phyloP scores from a whole-genome alignment of 2,797 vertebrate species.

The Lagocephalus sceleratus region DNA sequence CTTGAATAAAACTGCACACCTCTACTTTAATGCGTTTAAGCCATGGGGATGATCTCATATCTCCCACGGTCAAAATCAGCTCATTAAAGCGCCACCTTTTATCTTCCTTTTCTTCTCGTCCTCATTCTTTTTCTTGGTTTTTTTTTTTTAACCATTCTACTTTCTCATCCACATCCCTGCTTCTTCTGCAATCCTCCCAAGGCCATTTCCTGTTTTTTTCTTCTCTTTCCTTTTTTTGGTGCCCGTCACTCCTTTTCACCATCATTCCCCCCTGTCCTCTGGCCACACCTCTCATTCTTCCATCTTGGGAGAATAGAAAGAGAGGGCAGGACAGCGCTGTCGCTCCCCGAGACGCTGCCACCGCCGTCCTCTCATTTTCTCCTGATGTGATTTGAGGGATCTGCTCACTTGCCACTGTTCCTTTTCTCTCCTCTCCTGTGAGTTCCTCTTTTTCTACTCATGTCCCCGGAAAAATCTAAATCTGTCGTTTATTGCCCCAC shows the following conservation, averaged over 20 bases:
- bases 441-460: conserved; percentile 4
- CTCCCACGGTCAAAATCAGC: not conserved
- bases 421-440: conserved; percentile 4
- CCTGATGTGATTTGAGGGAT: conserved; percentile 30
- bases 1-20: not conserved
- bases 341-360: conserved; percentile 16
- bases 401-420: conserved; percentile 5
- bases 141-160: not conserved
- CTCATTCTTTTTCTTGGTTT: conserved; percentile 2
- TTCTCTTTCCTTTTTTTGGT: conserved; percentile 27
- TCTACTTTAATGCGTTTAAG: not conserved
- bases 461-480: conserved; percentile 63
- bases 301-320: conserved; percentile 37
- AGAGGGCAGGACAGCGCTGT: conserved; percentile 24
- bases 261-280: conserved; percentile 34
- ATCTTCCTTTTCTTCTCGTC: conserved; percentile 6
- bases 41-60: not conserved
- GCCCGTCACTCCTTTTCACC: conserved; percentile 37
- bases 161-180: conserved; percentile 15
- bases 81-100: conserved; percentile 9
- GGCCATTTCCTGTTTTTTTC: conserved; percentile 39
- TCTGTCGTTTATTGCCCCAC: conserved; percentile 50
- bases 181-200: conserved; percentile 19
- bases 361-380: conserved; percentile 33
- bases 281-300: conserved; percentile 50